Evolutionary conservation across 2,888 invertebrate species (phyloP), one percentile per base, ranked within the genome.

Genomic region (Tachina grossa): DNA sequence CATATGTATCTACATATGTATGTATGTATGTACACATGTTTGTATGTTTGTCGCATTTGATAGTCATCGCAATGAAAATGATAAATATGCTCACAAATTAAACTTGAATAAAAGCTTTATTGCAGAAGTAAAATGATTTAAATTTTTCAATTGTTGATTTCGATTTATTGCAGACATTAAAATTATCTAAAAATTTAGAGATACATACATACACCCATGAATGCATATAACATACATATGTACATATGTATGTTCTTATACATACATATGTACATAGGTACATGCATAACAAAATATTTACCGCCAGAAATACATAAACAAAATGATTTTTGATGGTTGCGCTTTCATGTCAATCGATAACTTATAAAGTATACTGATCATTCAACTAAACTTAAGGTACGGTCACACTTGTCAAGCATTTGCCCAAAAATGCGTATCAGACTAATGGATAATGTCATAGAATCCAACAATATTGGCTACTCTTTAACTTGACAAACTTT

Each of bases 151-250:
- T 68, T 75, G 39, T 53, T 76, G 16, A 61, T 77, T 82, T 77
- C 66, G 74, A 82, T 82, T 82, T 75, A 53, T 65, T 57, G 65
- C 57, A 79, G 71, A 79, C 79, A 63, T 63, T 59, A 81, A 74
- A 59, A 49, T 16, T 51, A 45, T 31, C 31, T 57, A 61, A 79
- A 71, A 71, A 71, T 59, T 51, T 63, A 19, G 9, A 39, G 5
- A 68, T n/a, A 11, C 31, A n/a, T 31, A 55, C 10, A 31, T 16
- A 53, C 19, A 53, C n/a, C n/a, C n/a, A n/a, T n/a, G n/a, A n/a
- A n/a, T n/a, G n/a, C n/a, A n/a, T n/a, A n/a, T n/a, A n/a, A n/a
- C 19, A 53, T 10, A 59, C n/a, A 59, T 31, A n/a, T 1, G n/a
- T 47, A 1, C 47, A 47, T 47, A 47, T 13, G 13, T 31, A 16